Evolutionary conservation across 2,797 vertebrate genomes (phyloP), one percentile per base, ranked within the genome.

Genomic region (Pagetopsis macropterus): DNA sequence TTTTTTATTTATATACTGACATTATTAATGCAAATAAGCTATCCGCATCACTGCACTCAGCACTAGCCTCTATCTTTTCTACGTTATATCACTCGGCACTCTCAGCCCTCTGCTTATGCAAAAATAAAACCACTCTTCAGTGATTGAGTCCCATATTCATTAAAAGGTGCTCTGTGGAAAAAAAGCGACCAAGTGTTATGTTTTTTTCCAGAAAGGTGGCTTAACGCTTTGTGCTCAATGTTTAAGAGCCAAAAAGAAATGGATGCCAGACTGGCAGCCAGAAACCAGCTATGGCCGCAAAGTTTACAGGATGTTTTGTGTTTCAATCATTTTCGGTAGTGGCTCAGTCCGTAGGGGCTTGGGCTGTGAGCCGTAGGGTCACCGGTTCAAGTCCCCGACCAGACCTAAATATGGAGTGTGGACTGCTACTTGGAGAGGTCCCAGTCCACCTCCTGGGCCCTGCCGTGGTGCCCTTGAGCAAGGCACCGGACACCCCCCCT

Each of bases 1-100:
- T 68, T 75, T 76, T 75, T 33, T 2, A 33, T 59, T 55, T 50
- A 64, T 75, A 15, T 65, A 21, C 33, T 51, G 55, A 44, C 64
- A 66, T 79, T 68, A 65, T 70, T 51, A 66, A 78, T 71, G 60
- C 51, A 82, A 57, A 65, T 66, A 16, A 70, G 31, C 64, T 67
- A 62, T 68, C 57, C 77, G 68, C 56, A 58, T 51, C 59, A 21
- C 49, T 58, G 37, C 57, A 48, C 65, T 54, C 21, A 43, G 23
- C 16, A 9, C 43, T 7, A 16, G 37, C n/a, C 45, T 48, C 21
- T 52, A 4, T 16, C 9, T 2, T 48, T 52, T 62, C 48, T 56
- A 60, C 46, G 45, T 56, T 14, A 60, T 55, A 23, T 78, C 43
- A 61, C 40, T 64, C n/a, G 48, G 23, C 15, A 54, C 37, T 54